Base-by-base conservation (phyloP, 2,113 vertebrate genomes). In the Brachypodius melanocephalos region DNA sequence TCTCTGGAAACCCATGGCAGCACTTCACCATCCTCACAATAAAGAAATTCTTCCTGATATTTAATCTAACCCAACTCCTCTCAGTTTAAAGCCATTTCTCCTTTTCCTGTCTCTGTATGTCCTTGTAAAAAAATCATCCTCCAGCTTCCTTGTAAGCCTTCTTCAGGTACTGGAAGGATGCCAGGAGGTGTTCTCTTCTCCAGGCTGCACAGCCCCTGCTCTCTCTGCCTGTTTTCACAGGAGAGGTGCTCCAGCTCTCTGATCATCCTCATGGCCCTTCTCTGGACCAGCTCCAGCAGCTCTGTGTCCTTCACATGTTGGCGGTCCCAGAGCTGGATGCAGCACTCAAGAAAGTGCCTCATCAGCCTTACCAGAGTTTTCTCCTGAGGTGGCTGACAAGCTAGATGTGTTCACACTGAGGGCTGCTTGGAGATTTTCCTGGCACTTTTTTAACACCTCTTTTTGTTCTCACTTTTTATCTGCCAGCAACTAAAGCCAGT, bases 391-490 rank as follows among this genome's bases (percentile, higher is more conserved):
- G 48, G 65, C 49, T 92, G 92, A 85, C 25, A 54, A 85, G 49
- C 43, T 92, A 49, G 71, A 38, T 86, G 36, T 94, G 40, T 32
- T 71, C 49, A 79, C 45, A 42, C 28, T 18, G 12, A 77, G 48
- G 40, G 57, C 61, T 38, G 12, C 54, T 57, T 81, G 57, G 52
- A 91, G 61, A 79, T 66, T 72, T 86, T 78, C 74, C 90, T 93
- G 79, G 91, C 59, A 57, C 16, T 78, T 87, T 93, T 82, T 85
- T 78, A 92, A 79, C 77, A 55, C 51, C 17, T 83, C 71, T 84
- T 87, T 95, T 95, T 81, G 16, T 97, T 97, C 91, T 94, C 95
- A 88, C 80, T 95, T 88, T 62, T 77, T 95, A 95, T 55, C 59
- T 89, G 83, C 74, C 57, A 71, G 69, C 55, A 68, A 54, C 79